Base-by-base conservation (phyloP, 92 coral and sea anemone species). In the Actinostola sp. region DNA sequence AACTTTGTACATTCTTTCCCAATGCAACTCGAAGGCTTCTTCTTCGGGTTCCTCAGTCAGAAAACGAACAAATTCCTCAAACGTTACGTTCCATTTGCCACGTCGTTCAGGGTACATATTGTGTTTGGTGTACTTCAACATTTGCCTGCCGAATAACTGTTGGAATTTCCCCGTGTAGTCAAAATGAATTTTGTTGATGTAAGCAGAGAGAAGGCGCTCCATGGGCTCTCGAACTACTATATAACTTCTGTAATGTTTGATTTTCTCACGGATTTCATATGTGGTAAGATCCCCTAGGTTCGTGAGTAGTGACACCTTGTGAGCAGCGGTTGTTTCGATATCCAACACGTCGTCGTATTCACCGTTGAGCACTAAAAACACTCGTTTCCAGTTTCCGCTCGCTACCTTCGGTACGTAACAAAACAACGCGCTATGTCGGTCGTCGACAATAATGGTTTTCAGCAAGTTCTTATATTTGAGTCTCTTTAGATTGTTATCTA, bases 401-500 rank as follows among this genome's bases (percentile, higher is more conserved):
- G 89, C 89, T n/a, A 85, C 86, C 32, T 85, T 85, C 0, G 89
- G 89, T 1, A 85, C 77, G 44, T 35, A 79, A 45, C 89, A 85
- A 58, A 85, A 85, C 38, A 79, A 46, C 0, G 67, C 57, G 34
- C 79, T 72, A 68, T 76, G 56, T 31, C 55, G 63, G 49, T 80
- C 75, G 23, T 81, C 74, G 6, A 85, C 89, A 0, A 79, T 46
- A 8, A 73, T 34, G 4, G 79, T 61, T 33, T 49, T 59, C 14
- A 73, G 34, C 8, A 36, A 39, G 12, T 51, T n/a, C 16, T 36
- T 30, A 10, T 10, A 26, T 31, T 51, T 51, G 10, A 68, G 35
- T 38, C 42, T 53, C 5, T 14, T 19, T 25, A 14, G 4, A 4
- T 49, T 32, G 2, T 50, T 50, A 29, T 68, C 45, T 13, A 68